A percentile compares a stretch with the other conserved stretches of the same genome.
Evolutionary conservation across 2,797 vertebrate species (phyloP).

Genomic region (Tympanoctomys barrerae): DNA sequence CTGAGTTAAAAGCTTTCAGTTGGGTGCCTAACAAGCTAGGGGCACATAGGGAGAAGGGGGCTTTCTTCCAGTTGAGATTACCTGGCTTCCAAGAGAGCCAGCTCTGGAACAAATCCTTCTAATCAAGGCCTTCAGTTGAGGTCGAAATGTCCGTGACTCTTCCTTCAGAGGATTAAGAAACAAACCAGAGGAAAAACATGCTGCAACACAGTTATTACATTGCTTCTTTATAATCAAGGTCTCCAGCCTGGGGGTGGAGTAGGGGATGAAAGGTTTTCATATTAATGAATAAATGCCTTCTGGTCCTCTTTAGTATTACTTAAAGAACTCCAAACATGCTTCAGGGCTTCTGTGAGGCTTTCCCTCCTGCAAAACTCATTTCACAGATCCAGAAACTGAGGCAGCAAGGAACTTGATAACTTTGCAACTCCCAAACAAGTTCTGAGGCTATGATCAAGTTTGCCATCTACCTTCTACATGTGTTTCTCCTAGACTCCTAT

Average conservation of each 20-base stretch:
- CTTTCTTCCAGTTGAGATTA: conserved; percentile 67
- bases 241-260: neutral
- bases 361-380: conserved; percentile 31
- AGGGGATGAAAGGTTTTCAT: conserved; percentile 60
- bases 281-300: conserved; percentile 75
- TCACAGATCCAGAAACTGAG: conserved; percentile 63
- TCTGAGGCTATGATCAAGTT: conserved; percentile 5
- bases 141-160: conserved; percentile 17
- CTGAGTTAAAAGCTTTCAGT: conserved; percentile 65
- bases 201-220: conserved; percentile 64
- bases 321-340: conserved; percentile 51
- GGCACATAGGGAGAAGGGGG: too few species aligned
- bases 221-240: conserved; percentile 71
- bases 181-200: conserved; percentile 68
- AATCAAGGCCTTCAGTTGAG: conserved; percentile 67
- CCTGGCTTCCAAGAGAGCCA: conserved; percentile 63
- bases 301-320: conserved; percentile 58
- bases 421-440: neutral
- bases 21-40: conserved; percentile 22
- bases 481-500: neutral
- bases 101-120: conserved; percentile 49
- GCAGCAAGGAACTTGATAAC: neutral
- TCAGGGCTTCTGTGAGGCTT: neutral
- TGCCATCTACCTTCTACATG: neutral
- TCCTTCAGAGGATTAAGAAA: conserved; percentile 52